Conservation (phyloP, 2,113 vertebrate genomes). For the Prietella phreatophila region DNA sequence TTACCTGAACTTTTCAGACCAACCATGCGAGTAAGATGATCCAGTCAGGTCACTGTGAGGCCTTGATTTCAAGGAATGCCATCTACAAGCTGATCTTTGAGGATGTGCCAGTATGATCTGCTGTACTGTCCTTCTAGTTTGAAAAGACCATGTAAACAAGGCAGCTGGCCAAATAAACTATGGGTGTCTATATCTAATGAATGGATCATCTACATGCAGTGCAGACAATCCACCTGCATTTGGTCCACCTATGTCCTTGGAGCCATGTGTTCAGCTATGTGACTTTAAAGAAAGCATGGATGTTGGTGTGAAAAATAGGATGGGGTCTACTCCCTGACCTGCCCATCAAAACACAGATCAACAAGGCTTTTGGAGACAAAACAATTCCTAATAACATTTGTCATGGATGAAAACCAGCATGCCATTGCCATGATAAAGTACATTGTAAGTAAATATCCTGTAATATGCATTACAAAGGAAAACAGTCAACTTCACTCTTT, state of each 20-base stretch:
- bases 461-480: constrained; percentile 11
- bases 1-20: constrained; percentile 44
- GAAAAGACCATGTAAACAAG: neutral
- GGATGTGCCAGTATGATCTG: no score
- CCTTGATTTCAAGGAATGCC: neutral
- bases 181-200: neutral
- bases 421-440: constrained; percentile 30
- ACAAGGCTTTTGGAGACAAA: constrained; percentile 43
- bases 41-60: constrained; percentile 24
- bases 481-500: neutral
- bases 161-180: constrained; percentile 1
- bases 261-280: constrained; percentile 60
- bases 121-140: neutral
- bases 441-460: constrained; percentile 23
- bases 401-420: constrained; percentile 5
- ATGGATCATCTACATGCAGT: neutral
- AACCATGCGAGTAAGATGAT: constrained; percentile 8
- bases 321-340: constrained; percentile 52
- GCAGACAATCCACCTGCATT: constrained; percentile 52
- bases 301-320: constrained; percentile 45
- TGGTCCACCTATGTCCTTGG: constrained; percentile 37
- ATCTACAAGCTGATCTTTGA: neutral
- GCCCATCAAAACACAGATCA: constrained; percentile 55
- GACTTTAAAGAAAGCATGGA: constrained; percentile 62
- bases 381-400: constrained; percentile 23